Evolutionary conservation across 2,888 invertebrate species (phyloP).

Genomic region (Eueremaeus valkanovi): DNA sequence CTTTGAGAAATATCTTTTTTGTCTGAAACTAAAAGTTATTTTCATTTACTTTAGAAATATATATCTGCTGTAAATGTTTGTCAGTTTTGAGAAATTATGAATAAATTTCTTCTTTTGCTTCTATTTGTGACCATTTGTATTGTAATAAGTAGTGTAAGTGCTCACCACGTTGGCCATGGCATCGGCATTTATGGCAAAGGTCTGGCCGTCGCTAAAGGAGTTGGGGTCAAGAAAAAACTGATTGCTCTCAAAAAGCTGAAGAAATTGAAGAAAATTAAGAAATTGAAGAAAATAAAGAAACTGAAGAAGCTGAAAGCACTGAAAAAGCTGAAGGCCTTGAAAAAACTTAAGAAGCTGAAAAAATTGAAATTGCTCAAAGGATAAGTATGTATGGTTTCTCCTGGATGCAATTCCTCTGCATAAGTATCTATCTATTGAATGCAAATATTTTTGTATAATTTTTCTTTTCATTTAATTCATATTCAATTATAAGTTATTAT

Average conservation of each 20-base stretch:
- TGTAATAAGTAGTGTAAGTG: not conserved
- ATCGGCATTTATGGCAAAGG: not conserved
- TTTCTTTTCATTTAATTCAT: too few relatives aligned
- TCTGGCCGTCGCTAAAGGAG: not conserved
- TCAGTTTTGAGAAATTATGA: not conserved
- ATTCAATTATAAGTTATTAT: too few relatives aligned
- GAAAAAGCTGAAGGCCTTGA: not conserved
- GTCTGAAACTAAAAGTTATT: not conserved
- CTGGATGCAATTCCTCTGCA: not conserved
- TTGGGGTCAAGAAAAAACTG: not conserved
- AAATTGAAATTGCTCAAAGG: too few relatives aligned
- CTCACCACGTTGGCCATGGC: not conserved
- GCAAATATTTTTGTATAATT: too few relatives aligned
- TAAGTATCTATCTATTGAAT: not conserved
- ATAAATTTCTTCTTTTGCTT: conserved; percentile 7
- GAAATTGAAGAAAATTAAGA: not conserved
- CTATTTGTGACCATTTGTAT: not conserved
- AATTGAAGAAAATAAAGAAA: conserved; percentile 12
- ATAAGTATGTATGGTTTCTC: not conserved
- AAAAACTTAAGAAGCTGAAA: not conserved
- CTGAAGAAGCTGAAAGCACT: conserved; percentile 1
- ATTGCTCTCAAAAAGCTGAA: conserved; percentile 15
- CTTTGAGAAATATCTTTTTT: not conserved
- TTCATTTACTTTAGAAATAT: not conserved
- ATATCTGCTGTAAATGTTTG: too few relatives aligned